Evolutionary conservation across 2,797 vertebrate species (phyloP).

Genomic region (Neomorphus geoffroyi): DNA sequence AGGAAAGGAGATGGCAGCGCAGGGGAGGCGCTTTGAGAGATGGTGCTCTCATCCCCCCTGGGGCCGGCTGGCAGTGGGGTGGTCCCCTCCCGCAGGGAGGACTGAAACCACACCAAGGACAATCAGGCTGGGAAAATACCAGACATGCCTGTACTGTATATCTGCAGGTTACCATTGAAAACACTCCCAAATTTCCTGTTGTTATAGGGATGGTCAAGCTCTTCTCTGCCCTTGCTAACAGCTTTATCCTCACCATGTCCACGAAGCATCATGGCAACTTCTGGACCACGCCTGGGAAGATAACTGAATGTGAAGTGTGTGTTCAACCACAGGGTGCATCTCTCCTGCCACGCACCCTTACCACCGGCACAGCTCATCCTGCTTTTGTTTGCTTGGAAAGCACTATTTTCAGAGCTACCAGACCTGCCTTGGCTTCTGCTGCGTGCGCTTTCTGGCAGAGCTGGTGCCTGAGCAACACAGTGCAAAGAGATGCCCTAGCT

Average conservation of each 20-base stretch:
- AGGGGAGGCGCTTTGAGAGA: not conserved
- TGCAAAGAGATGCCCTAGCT: rapidly evolving
- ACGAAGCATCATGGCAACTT: not conserved
- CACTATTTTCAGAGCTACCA: not conserved
- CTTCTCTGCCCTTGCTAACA: not conserved
- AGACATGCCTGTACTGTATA: not conserved
- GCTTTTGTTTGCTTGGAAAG: not conserved
- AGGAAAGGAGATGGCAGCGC: not conserved
- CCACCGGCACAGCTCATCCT: not conserved
- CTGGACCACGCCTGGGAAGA: not conserved
- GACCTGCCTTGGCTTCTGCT: not conserved
- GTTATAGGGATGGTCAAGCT: not conserved
- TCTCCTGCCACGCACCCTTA: not conserved
- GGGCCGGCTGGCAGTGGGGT: rapidly evolving
- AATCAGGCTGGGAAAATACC: not conserved
- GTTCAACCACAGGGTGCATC: rapidly evolving
- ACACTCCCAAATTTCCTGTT: not conserved
- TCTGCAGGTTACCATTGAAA: not conserved
- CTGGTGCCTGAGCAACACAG: not conserved
- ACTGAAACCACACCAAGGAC: not conserved
- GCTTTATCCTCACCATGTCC: not conserved
- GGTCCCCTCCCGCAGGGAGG: not conserved
- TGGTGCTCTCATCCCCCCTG: rapidly evolving
- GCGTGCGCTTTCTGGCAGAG: rapidly evolving
- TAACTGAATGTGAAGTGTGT: rapidly evolving